Conservation (phyloP, 2,797 vertebrate species). For the Pangasius djambal region DNA sequence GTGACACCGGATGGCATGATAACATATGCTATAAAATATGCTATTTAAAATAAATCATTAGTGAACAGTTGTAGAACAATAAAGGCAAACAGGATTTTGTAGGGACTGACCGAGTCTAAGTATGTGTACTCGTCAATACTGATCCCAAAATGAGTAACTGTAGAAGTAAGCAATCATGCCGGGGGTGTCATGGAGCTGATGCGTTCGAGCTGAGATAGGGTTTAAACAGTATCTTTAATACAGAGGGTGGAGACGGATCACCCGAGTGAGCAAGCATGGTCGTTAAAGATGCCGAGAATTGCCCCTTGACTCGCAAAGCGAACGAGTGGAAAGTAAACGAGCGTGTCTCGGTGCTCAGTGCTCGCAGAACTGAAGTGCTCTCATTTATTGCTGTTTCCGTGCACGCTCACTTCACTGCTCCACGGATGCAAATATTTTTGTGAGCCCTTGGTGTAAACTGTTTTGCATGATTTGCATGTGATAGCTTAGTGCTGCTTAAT, state of each 20-base stretch:
- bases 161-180: too few species aligned
- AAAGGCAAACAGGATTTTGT: not conserved
- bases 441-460: not conserved
- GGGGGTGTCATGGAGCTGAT: not conserved
- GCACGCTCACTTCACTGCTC: not conserved
- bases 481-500: not conserved
- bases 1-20: not conserved
- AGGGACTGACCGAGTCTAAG: too few species aligned
- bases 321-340: not conserved
- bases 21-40: too few species aligned
- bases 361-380: not conserved
- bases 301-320: not conserved
- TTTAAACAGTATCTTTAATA: too few species aligned
- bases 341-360: not conserved
- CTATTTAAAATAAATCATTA: not conserved
- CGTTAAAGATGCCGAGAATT: not conserved
- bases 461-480: not conserved
- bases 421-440: not conserved
- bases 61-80: not conserved
- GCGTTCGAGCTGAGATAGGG: too few species aligned
- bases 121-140: not conserved
- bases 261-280: too few species aligned
- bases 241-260: not conserved
- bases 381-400: not conserved
- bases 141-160: too few species aligned